Evolutionary conservation across 2,888 invertebrate genomes (phyloP), one percentile per base, ranked within the genome.

Genomic region (Drosophila fulvimacula): DNA sequence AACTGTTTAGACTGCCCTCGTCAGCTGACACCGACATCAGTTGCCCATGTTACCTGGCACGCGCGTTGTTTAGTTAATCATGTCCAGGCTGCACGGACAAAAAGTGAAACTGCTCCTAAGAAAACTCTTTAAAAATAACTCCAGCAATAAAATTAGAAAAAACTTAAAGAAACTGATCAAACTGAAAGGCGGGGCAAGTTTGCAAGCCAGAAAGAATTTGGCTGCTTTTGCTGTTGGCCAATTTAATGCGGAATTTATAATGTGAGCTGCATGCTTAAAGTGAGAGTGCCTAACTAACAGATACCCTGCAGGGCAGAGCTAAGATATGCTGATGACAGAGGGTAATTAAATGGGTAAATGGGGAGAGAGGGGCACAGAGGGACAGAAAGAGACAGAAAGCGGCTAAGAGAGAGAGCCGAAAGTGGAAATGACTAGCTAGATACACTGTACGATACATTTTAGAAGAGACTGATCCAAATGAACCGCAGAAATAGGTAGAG

Each of bases 31-130:
- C 10, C 44, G 55, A 36, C 53, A 58, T 30, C 42, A 42, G 34
- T 32, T 55, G 49, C 9, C 10, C 2, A 7, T 32, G 24, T 49
- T 17, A 36, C 34, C 49, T 52, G 42, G 24, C 39, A 24, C 39
- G 38, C 38, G 51, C 48, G 32, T 70, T 73, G 51, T 56, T 66
- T 56, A 36, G 73, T 56, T 72, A 72, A 59, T 59, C 59, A 59
- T 65, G 44, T 24, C 32, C 49, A 48, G 27, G 44, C 34, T 38
- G 41, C 57, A 34, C 17, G 17, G 39, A 69, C 42, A 5, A 19
- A 21, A 17, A 34, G 34, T 19, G 24, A 36, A 36, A 36, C 24
- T 38, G 11, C 52, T 6, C 10, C 21, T 30, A 30, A 30, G 24
- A 48, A 17, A 30, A 46, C 52, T 30, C 21, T 27, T 41, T 15